Percentiles rank a stretch among this genome's conserved stretches.
Conservation (phyloP, 2,113 vertebrate species). For the Empidonax alnorum region DNA sequence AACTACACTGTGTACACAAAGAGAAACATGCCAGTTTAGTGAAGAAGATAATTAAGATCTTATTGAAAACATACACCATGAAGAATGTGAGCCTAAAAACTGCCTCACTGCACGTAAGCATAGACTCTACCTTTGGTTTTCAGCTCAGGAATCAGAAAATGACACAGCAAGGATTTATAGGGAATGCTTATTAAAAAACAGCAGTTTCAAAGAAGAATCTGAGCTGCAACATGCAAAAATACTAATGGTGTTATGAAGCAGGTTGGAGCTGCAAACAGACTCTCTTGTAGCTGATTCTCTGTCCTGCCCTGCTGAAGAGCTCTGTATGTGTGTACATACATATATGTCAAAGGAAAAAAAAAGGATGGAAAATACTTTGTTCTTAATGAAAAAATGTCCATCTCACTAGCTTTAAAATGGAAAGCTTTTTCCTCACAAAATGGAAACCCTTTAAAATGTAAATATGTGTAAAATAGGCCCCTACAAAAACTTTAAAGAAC, state of each 20-base stretch:
- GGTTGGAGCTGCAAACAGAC: background rate
- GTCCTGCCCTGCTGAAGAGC: background rate
- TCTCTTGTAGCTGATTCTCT: background rate
- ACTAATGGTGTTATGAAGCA: background rate
- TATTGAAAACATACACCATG: constrained; percentile 17
- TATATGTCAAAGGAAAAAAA: background rate
- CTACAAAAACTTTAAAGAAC: constrained; percentile 23
- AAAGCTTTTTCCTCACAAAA: constrained; percentile 40
- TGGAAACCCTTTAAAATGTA: constrained; percentile 30
- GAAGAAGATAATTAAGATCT: constrained; percentile 25
- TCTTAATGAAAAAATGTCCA: background rate
- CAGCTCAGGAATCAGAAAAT: background rate
- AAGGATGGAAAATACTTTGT: background rate
- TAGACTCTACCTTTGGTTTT: background rate
- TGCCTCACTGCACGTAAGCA: rapidly evolving
- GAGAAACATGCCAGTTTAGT: background rate
- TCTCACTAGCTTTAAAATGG: background rate
- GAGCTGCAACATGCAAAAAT: background rate
- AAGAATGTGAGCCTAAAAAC: background rate
- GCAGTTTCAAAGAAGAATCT: background rate
- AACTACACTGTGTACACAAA: background rate
- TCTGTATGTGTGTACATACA: background rate
- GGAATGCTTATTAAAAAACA: background rate
- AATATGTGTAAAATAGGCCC: background rate
- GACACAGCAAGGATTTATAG: background rate